Evolutionary conservation across 2,113 vertebrate species (phyloP).

Genomic region (Regulus satrapa): DNA sequence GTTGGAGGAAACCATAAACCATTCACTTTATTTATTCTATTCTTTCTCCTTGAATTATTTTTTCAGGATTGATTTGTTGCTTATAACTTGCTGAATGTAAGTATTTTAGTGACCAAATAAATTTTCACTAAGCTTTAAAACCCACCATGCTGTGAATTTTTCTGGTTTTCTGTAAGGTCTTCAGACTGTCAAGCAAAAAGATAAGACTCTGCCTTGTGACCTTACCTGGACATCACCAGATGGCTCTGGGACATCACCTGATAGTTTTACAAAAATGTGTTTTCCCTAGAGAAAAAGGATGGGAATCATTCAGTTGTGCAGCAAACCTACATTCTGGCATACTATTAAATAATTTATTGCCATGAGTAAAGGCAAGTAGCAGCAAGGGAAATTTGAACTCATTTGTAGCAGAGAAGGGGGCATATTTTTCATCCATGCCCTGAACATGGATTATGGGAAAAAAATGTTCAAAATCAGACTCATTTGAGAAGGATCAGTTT

Average conservation of each 20-base stretch:
- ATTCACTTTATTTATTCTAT: not conserved
- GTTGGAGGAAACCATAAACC: not conserved
- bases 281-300: not conserved
- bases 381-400: not conserved
- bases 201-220: not conserved
- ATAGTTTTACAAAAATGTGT: not conserved
- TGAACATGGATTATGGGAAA: not conserved
- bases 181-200: not conserved
- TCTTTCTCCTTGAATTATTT: not conserved
- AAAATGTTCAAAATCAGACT: not conserved
- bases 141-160: not conserved
- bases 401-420: not conserved
- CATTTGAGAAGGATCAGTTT: not conserved
- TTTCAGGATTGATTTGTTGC: not conserved
- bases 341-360: not conserved
- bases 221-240: not conserved
- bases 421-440: not conserved
- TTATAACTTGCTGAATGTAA: not conserved
- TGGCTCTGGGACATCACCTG: not conserved
- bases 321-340: not conserved
- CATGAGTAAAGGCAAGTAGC: not conserved
- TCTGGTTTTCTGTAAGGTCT: not conserved
- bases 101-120: not conserved
- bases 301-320: not conserved
- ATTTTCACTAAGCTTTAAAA: not conserved